Base-by-base conservation (phyloP, 2,888 invertebrate species). In the Ecdyonurus torrentis region DNA sequence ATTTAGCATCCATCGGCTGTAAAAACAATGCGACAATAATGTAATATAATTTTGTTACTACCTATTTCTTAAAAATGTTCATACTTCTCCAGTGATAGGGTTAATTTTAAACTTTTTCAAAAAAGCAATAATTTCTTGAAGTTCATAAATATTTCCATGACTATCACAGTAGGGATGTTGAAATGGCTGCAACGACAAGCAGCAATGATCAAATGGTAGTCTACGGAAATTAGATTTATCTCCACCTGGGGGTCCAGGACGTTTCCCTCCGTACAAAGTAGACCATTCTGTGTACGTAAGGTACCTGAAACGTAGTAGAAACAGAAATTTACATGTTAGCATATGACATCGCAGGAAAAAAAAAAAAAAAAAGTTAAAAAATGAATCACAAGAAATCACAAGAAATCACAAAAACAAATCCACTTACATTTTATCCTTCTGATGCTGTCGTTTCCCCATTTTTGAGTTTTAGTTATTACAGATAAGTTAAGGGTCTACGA, bases 361-460 rank as follows among this genome's bases (percentile, higher is more conserved):
- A 24, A 37, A n/a, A n/a, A n/a, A 65, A 2, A 25, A 23, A 63
- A 2, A 61, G 15, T 5, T n/a, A 3, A 25, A 60, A 60, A 25
- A 23, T 20, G 20, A 25, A 60, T 25, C 2, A 25, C 25, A 2
- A 18, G 3, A 25, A 25, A 15, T 25, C 25, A n/a, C 3, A 24
- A 7, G 15, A 7, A 25, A 60, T 59, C 59, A 23, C 22, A 59
- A 59, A 23, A 15, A 37, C 37, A 37, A 37, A 37, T 37, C 37
- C 50, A 73, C 78, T 76, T 78, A 89, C 91, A 93, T 88, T 84
- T 93, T 93, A 78, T 93, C 93, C 72, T 93, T 93, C 73, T 93
- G 93, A 78, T 93, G 93, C 72, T 93, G 93, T 69, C 90, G 80
- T 79, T 93, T 93, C 68, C 93, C 93, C 93, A 93, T 93, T 73